Base-by-base conservation (phyloP, 2,113 vertebrate genomes). In the Ornithorhynchus anatinus region DNA sequence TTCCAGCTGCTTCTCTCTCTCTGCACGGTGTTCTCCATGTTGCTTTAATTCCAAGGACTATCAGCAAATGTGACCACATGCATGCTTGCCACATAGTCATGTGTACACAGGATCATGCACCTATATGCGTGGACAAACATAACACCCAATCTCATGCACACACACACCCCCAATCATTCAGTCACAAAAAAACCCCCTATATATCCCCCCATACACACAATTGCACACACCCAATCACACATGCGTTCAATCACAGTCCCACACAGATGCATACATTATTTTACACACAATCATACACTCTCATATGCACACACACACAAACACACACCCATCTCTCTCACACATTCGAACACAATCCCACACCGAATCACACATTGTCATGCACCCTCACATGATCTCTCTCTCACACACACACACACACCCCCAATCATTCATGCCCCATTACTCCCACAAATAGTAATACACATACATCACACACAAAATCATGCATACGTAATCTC, bases 1-100 rank as follows among this genome's bases (percentile, higher is more conserved):
- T 91, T 87, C 78, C 88, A 91, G 84, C 84, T 90, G 80, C 29
- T 80, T 82, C 68, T 72, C 71, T 87, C 89, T 82, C 77, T 76
- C 78, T n/a, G n/a, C n/a, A n/a, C n/a, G n/a, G n/a, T n/a, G n/a
- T n/a, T n/a, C n/a, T n/a, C n/a, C n/a, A n/a, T n/a, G n/a, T n/a
- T n/a, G n/a, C n/a, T n/a, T n/a, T n/a, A 82, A 85, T 73, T 80
- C 80, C 82, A 88, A 89, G 78, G 61, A 38, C 83, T 83, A 79
- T 47, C 79, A 88, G 72, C 77, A 73, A 86, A 75, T 77, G 81
- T 89, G 87, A 78, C 77, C 54, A 81, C 67, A 76, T 73, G 78
- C 73, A 76, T 75, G 76, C 72, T n/a, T n/a, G n/a, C n/a, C n/a
- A n/a, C n/a, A n/a, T n/a, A n/a, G n/a, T n/a, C n/a, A n/a, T n/a